Base-by-base conservation (phyloP, 2,113 vertebrate species). In the Genyomyrus donnyi region DNA sequence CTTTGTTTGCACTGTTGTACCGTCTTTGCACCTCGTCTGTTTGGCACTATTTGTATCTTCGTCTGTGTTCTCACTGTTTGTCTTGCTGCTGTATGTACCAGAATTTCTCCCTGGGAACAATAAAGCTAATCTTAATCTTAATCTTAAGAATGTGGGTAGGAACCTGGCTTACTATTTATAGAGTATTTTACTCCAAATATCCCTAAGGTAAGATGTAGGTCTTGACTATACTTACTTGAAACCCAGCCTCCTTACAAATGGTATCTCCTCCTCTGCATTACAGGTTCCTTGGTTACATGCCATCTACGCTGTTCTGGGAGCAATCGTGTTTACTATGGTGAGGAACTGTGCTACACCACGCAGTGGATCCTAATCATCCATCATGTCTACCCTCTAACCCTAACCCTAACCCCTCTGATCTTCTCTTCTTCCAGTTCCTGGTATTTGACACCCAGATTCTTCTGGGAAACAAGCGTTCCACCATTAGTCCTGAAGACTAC, bases 271-370 rank as follows among this genome's bases (percentile, higher is more conserved):
- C 27, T 90, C 46, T 80, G 0, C 88, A 5, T 11, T 0, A 24
- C 91, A 99, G 98, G 96, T 99, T 6, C 98, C 98, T 0, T 99
- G 97, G 98, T 95, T 99, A 87, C 98, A 99, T 0, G 97, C 96
- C 0, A 90, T 97, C 89, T 99, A 98, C 0, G 97, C 97, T 1
- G 95, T 95, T 24, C 90, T 96, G 0, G 98, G 98, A 91, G 98
- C 98, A 24, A 93, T 97, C 1, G 94, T 98, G 87, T 99, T 99
- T 84, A 99, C 98, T 0, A 92, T 99, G 97, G 98, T 99, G 91
- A 97, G 97, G 93, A 5, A 35, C 35, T 10, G 1, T 27, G 3
- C 31, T 88, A 6, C 27, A 39, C 17, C 15, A 5, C 7, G 39
- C 15, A 21, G 27, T 45, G 53, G 52, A 45, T 45, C 8, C 50